These are phyloP conservation scores for Schizotus pectinicornis DNA, from an alignment of 2,888 invertebrate genomes.

Conservation along the genomic window DNA sequence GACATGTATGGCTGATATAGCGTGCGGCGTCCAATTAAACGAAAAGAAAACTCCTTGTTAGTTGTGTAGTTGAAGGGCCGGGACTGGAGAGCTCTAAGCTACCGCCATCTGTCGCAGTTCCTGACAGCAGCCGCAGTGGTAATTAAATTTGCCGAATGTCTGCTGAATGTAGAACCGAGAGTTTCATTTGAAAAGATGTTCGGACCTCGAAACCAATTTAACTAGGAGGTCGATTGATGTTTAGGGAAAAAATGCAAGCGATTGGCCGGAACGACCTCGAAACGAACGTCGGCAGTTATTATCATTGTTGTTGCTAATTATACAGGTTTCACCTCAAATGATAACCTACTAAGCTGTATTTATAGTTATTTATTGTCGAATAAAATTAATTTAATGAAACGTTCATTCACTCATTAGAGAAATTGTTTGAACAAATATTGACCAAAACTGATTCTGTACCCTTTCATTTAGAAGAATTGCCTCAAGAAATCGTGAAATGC, in stretches of 20 bases:
- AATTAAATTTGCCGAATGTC: constrained; percentile 41
- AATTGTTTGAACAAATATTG: too few relatives aligned
- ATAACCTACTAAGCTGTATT: too few relatives aligned
- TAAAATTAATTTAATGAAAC: too few relatives aligned
- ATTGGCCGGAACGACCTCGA: neutral
- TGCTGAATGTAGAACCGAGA: constrained; percentile 33
- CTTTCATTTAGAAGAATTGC: too few relatives aligned
- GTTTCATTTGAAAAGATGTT: constrained; percentile 28
- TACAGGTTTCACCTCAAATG: too few relatives aligned
- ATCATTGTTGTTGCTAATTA: too few relatives aligned
- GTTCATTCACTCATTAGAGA: too few relatives aligned
- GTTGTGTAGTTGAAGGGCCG: constrained; percentile 18
- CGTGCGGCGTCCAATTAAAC: constrained; percentile 20
- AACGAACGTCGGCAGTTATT: too few relatives aligned
- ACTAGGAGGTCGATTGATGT: constrained; percentile 16
- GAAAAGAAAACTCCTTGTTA: constrained; percentile 16
- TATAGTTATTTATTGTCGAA: too few relatives aligned
- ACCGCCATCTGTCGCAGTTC: constrained; percentile 39
- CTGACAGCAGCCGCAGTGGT: constrained; percentile 38
- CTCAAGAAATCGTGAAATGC: too few relatives aligned
- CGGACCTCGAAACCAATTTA: constrained; percentile 27
- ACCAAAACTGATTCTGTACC: too few relatives aligned
- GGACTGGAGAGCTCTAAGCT: constrained; percentile 13
- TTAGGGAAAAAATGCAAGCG: neutral
- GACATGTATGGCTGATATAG: constrained; percentile 9